Base-by-base conservation (phyloP, 2,888 invertebrate species). In the Xestoiulus laeticollis region DNA sequence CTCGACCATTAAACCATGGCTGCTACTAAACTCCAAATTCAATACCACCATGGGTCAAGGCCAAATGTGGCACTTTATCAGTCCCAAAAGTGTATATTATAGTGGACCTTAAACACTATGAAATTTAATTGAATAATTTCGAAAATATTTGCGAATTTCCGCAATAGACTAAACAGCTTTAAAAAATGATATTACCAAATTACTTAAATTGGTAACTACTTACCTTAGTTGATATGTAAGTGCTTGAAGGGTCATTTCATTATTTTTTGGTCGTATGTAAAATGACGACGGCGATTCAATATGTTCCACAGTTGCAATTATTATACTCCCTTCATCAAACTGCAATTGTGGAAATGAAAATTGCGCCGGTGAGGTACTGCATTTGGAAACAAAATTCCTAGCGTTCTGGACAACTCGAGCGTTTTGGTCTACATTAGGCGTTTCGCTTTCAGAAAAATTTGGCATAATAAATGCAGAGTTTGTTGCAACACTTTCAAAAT, bases 281-380 rank as follows among this genome's bases (percentile, higher is more conserved):
- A 85, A 85, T 26, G 44, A 85, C 10, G 85, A 85, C 14, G 85
- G 85, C 22, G 85, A 85, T 22, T 85, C 26, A 26, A 85, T 16
- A 19, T 85, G 85, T 14, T 12, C 78, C 78, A 78, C 22, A 14
- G 78, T 14, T 30, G 78, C 78, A 30, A 30, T 78, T 30, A 78
- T 78, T 78, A 10, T 14, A 30, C 78, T 78, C 14, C 78, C 78
- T 26, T 30, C 30, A 78, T 78, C 78, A 78, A 78, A 30, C 30
- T 78, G 78, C 0, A 78, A 22, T 78, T 30, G 78, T 8, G 78
- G 78, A 30, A 78, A 14, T 0, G 78, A 26, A 78, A 78, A 14
- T 14, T 12, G 14, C 30, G 14, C 30, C 6, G 12, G 30, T 2
- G 78, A 78, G 78, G 12, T 0, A 12, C 22, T 12, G 78, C 3